Evolutionary conservation across 2,888 invertebrate species (phyloP).

Genomic region (Chaetoderma sp.): DNA sequence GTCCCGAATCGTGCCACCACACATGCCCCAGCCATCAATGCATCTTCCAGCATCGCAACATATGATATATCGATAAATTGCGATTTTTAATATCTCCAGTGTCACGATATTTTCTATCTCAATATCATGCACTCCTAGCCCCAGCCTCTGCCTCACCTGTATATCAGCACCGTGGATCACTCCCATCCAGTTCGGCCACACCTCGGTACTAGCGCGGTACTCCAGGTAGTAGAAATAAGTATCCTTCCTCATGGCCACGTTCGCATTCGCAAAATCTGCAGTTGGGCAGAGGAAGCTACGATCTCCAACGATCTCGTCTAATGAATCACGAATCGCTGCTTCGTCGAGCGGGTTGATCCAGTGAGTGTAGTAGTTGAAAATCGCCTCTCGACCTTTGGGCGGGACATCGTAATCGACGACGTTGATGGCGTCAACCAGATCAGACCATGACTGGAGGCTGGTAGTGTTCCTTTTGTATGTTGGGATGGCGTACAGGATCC

Average conservation of each 20-base stretch:
- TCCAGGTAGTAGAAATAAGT: conserved; percentile 66
- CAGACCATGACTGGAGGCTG: conserved; percentile 30
- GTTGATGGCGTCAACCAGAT: conserved; percentile 27
- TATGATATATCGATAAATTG: no score
- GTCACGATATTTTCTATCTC: no score
- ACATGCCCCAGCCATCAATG: no score
- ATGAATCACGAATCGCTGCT: conserved; percentile 79
- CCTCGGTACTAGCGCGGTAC: conserved; percentile 76
- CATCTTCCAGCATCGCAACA: no score
- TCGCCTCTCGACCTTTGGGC: conserved; percentile 82
- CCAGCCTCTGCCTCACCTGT: no score
- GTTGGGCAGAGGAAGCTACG: conserved; percentile 90
- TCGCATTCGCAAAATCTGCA: conserved; percentile 89
- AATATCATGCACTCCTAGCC: no score
- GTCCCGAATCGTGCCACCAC: no score
- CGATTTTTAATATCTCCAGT: no score
- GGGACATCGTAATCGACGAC: conserved; percentile 33
- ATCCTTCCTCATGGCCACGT: conserved; percentile 87
- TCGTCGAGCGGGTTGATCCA: conserved; percentile 79
- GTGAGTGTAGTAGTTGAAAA: conserved; percentile 82
- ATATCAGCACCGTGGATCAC: conserved; percentile 95
- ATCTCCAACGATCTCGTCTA: conserved; percentile 93
- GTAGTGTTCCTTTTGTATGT: conserved; percentile 70
- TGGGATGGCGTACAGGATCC: conserved; percentile 86
- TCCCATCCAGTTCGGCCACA: conserved; percentile 94